phyloP scores from a whole-genome alignment of 2,888 invertebrate genomes.

The Cloeon dipterum region DNA sequence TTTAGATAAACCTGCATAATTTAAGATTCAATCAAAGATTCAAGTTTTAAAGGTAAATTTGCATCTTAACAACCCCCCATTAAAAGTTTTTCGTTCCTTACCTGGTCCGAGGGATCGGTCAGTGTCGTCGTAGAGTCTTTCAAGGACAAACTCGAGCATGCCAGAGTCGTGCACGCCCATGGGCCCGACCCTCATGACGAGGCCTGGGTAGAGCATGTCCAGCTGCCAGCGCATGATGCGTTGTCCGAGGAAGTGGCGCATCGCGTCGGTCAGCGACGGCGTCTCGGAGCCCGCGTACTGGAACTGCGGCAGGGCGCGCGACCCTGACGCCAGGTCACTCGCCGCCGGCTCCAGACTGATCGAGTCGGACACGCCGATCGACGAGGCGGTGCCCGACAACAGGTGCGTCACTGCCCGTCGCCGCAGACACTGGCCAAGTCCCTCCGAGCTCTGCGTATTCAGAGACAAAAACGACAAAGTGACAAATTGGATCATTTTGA shows the following conservation, averaged over 20 bases:
- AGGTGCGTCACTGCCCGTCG: not conserved
- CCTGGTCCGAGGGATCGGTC: not conserved
- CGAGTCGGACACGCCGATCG: not conserved
- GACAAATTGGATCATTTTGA: too few species aligned
- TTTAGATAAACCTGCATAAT: too few species aligned
- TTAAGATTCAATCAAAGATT: too few species aligned
- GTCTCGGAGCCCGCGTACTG: too few species aligned
- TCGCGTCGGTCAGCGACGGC: conserved; percentile 36
- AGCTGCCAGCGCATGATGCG: conserved; percentile 54
- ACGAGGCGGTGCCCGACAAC: not conserved
- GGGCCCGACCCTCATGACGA: conserved; percentile 51
- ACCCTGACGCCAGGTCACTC: too few species aligned
- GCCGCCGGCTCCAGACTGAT: not conserved
- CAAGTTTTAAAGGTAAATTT: too few species aligned
- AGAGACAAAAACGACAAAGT: too few species aligned
- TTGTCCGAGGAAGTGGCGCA: conserved; percentile 38
- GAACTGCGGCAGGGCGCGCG: not conserved
- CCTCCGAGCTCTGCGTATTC: too few species aligned
- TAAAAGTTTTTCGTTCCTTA: too few species aligned
- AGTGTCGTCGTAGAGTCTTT: not conserved
- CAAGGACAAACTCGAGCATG: not conserved
- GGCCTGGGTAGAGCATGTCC: conserved; percentile 45
- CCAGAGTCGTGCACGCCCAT: not conserved
- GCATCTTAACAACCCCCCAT: too few species aligned
- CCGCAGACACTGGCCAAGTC: not conserved